phyloP scores from a whole-genome alignment of 1,140 invertebrate genomes.

The Calosoma granatense region DNA sequence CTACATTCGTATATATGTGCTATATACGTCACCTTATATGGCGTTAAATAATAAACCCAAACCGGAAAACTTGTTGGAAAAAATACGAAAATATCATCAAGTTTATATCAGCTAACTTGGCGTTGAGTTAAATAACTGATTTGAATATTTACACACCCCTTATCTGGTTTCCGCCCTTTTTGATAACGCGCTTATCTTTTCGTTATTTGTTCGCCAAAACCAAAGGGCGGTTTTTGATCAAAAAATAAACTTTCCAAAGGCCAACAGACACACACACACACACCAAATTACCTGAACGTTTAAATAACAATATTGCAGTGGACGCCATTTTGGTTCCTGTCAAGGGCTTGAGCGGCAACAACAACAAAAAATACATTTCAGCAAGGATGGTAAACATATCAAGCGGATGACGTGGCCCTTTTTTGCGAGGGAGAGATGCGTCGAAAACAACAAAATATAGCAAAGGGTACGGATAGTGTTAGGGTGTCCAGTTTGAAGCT shows the following conservation, averaged over 20 bases:
- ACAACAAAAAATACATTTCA: background rate
- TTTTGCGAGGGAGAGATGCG: background rate
- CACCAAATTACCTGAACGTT: too few relatives aligned
- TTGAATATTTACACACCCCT: background rate
- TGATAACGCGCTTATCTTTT: background rate
- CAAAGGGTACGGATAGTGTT: background rate
- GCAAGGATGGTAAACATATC: background rate
- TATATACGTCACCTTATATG: too few relatives aligned
- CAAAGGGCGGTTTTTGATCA: background rate
- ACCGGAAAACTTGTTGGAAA: too few relatives aligned
- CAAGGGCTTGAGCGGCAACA: background rate
- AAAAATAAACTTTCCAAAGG: constrained; percentile 1
- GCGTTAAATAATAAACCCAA: too few relatives aligned
- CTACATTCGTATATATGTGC: too few relatives aligned
- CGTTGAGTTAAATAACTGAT: too few relatives aligned
- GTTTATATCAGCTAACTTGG: too few relatives aligned
- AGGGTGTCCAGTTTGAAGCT: background rate
- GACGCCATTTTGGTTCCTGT: background rate
- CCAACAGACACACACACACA: background rate
- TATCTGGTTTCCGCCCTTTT: background rate
- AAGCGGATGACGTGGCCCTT: background rate
- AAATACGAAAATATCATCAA: too few relatives aligned
- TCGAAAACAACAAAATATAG: background rate
- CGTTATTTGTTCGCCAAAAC: background rate
- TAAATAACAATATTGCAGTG: too few relatives aligned